Evolutionary conservation across 2,113 vertebrate species (phyloP), one percentile per base, ranked within the genome.

Genomic region (Lophura nycthemera): DNA sequence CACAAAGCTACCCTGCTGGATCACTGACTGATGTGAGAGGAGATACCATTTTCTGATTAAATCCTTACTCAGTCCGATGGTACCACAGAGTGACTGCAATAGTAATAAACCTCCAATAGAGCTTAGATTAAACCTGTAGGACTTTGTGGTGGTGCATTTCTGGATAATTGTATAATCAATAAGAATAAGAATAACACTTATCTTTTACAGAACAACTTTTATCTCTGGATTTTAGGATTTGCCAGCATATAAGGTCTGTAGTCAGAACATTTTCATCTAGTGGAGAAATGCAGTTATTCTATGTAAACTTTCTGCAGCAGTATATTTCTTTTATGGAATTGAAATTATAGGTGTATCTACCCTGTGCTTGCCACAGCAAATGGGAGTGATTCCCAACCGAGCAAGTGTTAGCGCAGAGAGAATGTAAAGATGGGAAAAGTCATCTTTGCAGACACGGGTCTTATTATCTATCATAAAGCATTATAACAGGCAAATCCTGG

Each of bases 41-140:
- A 69, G 52, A 56, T 86, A 85, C 75, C 22, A 29, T 92, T 92
- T 92, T 91, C 92, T 79, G 94, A 92, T 92, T 91, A 95, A 93
- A 90, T 79, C 80, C 66, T 95, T 91, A 71, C 66, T 93, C 76
- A 63, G 79, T 73, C 77, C 90, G 66, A 73, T 54, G 80, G 52
- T 80, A 57, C 16, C 67, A 86, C 75, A 45, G 48, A 86, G 72
- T 42, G 71, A 78, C 77, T 78, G 60, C 67, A 83, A 73, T 30
- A 87, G 63, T n/a, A 95, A 93, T 87, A 89, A 92, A 86, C 60
- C 40, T 92, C 48, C 3, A 5, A 29, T 77, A 38, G 66, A 36
- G 43, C 52, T 54, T 32, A 71, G 78, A 90, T 86, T 82, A 95
- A 93, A 92, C 57, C 59, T 90, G 75, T 83, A 94, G 50, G 88